phyloP scores from a whole-genome alignment of 2,888 invertebrate genomes.

The Scaptomyza tumidula region DNA sequence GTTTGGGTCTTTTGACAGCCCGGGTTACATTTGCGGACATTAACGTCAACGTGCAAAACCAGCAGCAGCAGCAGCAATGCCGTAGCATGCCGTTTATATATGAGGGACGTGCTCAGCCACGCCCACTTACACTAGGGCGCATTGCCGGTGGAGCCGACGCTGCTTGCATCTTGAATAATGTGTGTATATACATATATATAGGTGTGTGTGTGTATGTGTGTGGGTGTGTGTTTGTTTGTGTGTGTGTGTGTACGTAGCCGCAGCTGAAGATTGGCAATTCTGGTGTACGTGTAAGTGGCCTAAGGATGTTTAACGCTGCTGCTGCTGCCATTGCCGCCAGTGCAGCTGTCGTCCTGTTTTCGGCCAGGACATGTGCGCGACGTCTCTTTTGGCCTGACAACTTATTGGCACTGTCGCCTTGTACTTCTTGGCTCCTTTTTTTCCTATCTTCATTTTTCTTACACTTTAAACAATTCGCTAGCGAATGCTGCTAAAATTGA shows the following conservation, averaged over 20 bases:
- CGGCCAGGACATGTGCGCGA: constrained; percentile 43
- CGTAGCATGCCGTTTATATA: constrained; percentile 37
- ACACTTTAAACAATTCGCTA: constrained; percentile 31
- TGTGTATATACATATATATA: no score
- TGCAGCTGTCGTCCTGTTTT: constrained; percentile 41
- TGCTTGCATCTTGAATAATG: constrained; percentile 53
- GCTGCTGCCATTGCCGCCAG: constrained; percentile 5
- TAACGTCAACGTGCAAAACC: constrained; percentile 58
- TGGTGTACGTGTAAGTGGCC: constrained; percentile 59
- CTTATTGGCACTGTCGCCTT: constrained; percentile 51
- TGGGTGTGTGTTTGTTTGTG: constrained; percentile 27
- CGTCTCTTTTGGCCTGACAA: constrained; percentile 49
- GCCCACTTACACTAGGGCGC: constrained; percentile 8
- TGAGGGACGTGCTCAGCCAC: constrained; percentile 54
- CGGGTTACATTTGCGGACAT: constrained; percentile 66
- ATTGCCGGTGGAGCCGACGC: constrained; percentile 32
- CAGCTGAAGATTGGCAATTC: constrained; percentile 52
- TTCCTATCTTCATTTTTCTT: background rate
- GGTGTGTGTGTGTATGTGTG: constrained; percentile 28
- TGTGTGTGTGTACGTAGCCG: constrained; percentile 41
- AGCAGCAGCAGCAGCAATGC: constrained; percentile 34
- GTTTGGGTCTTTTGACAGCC: constrained; percentile 34
- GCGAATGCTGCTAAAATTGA: constrained; percentile 27
- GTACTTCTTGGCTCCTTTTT: constrained; percentile 2
- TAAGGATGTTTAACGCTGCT: constrained; percentile 35